Conservation (phyloP, 2,888 invertebrate species). For the Drosophila longiperda region DNA sequence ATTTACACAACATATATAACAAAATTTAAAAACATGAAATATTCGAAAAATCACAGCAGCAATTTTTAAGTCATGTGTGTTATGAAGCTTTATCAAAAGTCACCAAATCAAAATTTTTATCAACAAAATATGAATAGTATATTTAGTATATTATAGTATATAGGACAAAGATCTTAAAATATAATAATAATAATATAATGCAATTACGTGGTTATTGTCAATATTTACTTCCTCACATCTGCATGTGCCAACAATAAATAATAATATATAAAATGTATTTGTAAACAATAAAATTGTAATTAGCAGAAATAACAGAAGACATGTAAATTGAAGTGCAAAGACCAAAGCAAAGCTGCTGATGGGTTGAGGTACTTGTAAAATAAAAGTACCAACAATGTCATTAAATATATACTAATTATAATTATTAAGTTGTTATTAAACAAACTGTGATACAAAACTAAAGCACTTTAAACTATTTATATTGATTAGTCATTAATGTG, state of each 20-base stretch:
- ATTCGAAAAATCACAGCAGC: neutral
- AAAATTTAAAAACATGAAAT: slow-evolving; percentile 4
- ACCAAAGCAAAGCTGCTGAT: neutral
- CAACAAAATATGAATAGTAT: slow-evolving; percentile 14
- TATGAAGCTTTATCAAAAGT: neutral
- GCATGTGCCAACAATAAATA: slow-evolving; percentile 9
- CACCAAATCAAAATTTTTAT: neutral
- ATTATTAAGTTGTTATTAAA: neutral
- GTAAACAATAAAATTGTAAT: too few relatives aligned
- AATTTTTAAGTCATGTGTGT: neutral
- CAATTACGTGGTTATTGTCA: slow-evolving; percentile 30
- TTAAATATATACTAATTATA: neutral
- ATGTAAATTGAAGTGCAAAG: slow-evolving; percentile 8
- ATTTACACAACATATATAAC: slow-evolving; percentile 37
- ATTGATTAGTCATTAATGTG: slow-evolving; percentile 2
- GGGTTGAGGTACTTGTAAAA: neutral
- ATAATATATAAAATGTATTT: slow-evolving; percentile 1
- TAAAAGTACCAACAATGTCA: neutral
- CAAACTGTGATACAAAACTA: neutral
- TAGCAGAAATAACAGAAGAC: slow-evolving; percentile 12
- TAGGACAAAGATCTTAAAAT: slow-evolving; percentile 8
- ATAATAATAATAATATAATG: slow-evolving; percentile 16
- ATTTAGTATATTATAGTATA: too few relatives aligned
- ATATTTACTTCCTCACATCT: slow-evolving; percentile 46
- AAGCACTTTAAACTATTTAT: neutral